Base-by-base conservation (phyloP, 2,888 invertebrate species). In the Odontocolon sp. region DNA sequence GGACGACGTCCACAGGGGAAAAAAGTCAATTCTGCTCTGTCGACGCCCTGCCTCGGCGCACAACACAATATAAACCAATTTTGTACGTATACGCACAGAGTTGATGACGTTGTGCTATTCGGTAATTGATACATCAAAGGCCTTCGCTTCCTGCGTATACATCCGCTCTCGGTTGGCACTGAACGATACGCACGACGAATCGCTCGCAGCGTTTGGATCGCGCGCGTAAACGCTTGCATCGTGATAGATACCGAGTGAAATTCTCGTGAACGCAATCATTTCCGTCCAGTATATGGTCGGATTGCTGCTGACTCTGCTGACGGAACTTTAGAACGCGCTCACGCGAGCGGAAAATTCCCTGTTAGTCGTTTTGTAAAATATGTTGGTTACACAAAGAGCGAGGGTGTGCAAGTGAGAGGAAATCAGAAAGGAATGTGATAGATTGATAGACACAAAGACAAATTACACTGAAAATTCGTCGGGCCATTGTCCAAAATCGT, bases 91-190 rank as follows among this genome's bases (percentile, higher is more conserved):
- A 61, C 64, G 52, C 26, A 6, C 31, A 31, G 23, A 69, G 59
- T 73, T 59, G 64, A 69, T 69, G 69, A 69, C 59, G 77, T 54
- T 59, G 38, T 33, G 72, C 61, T 72, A 75, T 81, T 80, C 79
- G 72, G 80, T 82, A 82, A 82, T 82, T 82, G 81, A 82, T 81
- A 82, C 81, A 80, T 82, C 81, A 82, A 81, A 82, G 82, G 79
- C 64, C 26, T 40, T 63, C 36, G 72, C 63, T 68, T 77, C 68
- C 72, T 72, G 68, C 68, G n/a, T n/a, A 68, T 57, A 57, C 72
- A 77, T 69, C 77, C 64, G 75, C 63, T 71, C 47, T 66, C 63
- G 40, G 40, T 59, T 33, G 33, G 52, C 68, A 52, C 33, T 50
- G 68, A n/a, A n/a, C 61, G 67, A 59, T 57, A 64, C 52, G 54